Percentiles rank a stretch among this genome's conserved stretches.
phyloP scores from a whole-genome alignment of 2,113 vertebrate genomes.

The Herpailurus yagouaroundi region DNA sequence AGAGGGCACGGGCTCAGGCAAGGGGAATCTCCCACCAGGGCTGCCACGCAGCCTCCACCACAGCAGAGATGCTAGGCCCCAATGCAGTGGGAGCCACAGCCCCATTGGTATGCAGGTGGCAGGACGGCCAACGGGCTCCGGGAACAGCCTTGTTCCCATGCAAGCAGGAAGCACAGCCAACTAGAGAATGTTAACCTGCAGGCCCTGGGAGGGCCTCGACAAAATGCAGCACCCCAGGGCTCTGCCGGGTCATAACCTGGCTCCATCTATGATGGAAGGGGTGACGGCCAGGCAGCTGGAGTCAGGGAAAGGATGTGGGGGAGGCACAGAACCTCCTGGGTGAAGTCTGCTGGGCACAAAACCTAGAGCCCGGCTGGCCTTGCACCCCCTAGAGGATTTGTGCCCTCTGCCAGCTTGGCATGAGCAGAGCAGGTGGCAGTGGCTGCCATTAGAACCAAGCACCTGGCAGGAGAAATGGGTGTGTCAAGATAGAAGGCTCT shows the following conservation, averaged over 20 bases:
- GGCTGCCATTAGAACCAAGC: background rate
- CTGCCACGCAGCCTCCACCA: rapidly evolving
- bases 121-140: background rate
- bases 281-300: background rate
- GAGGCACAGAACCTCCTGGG: background rate
- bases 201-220: background rate
- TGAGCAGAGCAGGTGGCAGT: background rate
- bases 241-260: background rate
- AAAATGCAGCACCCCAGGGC: background rate
- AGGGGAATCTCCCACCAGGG: background rate
- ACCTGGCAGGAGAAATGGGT: slow-evolving; percentile 32
- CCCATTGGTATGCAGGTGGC: slow-evolving; percentile 56
- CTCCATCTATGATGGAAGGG: background rate
- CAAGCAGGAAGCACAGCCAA: slow-evolving; percentile 51
- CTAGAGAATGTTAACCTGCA: background rate
- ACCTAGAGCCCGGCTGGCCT: background rate
- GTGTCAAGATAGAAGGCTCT: background rate
- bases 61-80: background rate
- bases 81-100: background rate
- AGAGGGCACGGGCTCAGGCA: background rate
- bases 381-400: background rate
- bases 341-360: background rate
- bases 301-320: background rate
- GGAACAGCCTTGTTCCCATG: slow-evolving; percentile 46
- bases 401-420: background rate